These are phyloP conservation scores for Bothrops alternatus DNA, from an alignment of 2,797 vertebrate species.

Conservation along the genomic window DNA sequence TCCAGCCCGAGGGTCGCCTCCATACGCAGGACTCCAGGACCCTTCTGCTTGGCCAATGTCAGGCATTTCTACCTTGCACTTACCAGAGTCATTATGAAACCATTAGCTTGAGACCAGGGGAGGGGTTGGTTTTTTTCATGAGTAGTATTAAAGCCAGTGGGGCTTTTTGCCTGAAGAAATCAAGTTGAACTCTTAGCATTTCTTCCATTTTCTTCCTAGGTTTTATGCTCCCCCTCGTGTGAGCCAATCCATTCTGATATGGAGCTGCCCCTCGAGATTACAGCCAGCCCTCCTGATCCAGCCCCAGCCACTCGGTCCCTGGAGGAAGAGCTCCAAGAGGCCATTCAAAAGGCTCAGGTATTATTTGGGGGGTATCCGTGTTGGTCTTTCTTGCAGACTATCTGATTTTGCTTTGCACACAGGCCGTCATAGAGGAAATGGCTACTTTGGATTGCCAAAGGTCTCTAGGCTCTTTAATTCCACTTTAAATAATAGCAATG, in stretches of 20 bases:
- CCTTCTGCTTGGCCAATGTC: background rate
- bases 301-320: constrained; percentile 64
- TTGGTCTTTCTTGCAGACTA: background rate
- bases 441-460: background rate
- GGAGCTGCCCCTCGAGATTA: constrained; percentile 85
- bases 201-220: constrained; percentile 56
- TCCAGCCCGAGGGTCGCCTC: background rate
- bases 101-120: background rate
- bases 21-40: background rate
- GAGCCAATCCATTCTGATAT: constrained; percentile 81
- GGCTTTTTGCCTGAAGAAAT: background rate
- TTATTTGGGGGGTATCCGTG: too few relatives aligned
- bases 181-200: background rate
- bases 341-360: constrained; percentile 89
- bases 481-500: background rate
- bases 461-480: background rate
- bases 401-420: background rate
- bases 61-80: background rate
- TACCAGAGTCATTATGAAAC: background rate
- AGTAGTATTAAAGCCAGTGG: background rate
- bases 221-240: constrained; percentile 75
- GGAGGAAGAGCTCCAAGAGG: constrained; percentile 89
- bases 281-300: constrained; percentile 73
- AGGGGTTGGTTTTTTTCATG: background rate
- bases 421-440: background rate